A percentile compares a stretch with the other conserved stretches of the same genome.
phyloP scores from a whole-genome alignment of 2,797 vertebrate genomes.

The Lacerta agilis region DNA sequence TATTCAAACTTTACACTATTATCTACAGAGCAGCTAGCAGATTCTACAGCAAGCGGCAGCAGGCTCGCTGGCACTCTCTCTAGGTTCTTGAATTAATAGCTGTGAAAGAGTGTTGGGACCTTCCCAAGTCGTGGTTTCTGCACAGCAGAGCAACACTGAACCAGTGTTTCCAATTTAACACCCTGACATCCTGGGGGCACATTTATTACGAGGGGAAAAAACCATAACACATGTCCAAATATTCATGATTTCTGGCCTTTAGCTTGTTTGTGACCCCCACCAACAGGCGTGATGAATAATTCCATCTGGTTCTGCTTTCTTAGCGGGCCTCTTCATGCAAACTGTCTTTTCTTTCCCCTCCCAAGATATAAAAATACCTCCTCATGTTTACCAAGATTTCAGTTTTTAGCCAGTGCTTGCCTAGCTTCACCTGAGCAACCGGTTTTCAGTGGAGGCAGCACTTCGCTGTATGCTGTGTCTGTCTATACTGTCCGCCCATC shows the following conservation, averaged over 20 bases:
- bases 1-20: neutral
- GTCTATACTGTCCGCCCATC: too few relatives aligned
- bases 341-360: neutral
- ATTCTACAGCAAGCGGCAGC: slow-evolving; percentile 26
- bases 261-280: slow-evolving; percentile 34
- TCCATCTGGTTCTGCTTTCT: slow-evolving; percentile 38
- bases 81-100: slow-evolving; percentile 36
- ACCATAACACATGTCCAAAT: slow-evolving; percentile 31
- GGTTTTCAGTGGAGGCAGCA: neutral
- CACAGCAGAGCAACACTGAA: slow-evolving; percentile 34
- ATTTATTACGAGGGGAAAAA: slow-evolving; percentile 12
- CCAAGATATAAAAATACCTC: slow-evolving; percentile 6
- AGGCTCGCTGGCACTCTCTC: neutral
- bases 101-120: slow-evolving; percentile 38
- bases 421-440: neutral
- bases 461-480: too few relatives aligned
- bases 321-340: slow-evolving; percentile 19
- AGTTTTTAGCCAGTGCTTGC: neutral
- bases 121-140: slow-evolving; percentile 34
- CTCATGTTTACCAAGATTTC: neutral
- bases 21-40: neutral
- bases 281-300: slow-evolving; percentile 32
- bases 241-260: slow-evolving; percentile 36
- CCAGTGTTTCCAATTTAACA: slow-evolving; percentile 41
- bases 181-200: slow-evolving; percentile 44